These are phyloP conservation scores for Euschistus heros DNA, from an alignment of 1,140 invertebrate genomes.

Conservation along the genomic window DNA sequence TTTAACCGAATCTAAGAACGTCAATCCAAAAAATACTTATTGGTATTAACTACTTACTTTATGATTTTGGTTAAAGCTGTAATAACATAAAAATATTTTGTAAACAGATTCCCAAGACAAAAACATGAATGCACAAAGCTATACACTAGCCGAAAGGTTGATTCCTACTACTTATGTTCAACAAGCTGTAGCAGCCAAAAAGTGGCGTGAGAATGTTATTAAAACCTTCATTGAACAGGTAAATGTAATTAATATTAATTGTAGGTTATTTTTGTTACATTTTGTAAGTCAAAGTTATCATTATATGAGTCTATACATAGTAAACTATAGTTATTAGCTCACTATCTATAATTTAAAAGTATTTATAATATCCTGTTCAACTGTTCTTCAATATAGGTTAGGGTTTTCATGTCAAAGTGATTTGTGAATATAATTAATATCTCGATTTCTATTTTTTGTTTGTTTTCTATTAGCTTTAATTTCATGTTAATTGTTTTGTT, in stretches of 20 bases:
- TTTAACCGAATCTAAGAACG: neutral
- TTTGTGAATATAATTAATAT: no score
- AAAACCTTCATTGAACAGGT: slow-evolving; percentile 51
- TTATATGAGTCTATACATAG: no score
- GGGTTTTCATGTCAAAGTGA: no score
- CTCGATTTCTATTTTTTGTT: no score
- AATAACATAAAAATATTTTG: neutral
- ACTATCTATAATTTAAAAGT: no score
- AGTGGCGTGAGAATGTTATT: slow-evolving; percentile 59
- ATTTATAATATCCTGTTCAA: no score
- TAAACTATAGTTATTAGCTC: no score
- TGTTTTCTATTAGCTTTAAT: no score
- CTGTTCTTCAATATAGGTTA: no score
- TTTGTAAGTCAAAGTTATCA: no score
- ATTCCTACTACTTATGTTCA: slow-evolving; percentile 51
- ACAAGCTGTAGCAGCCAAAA: slow-evolving; percentile 57
- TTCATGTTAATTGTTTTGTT: no score
- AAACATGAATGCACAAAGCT: slow-evolving; percentile 45
- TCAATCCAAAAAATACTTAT: no score
- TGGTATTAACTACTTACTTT: neutral
- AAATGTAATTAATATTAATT: slow-evolving; percentile 23
- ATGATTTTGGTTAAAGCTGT: neutral
- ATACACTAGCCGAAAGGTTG: slow-evolving; percentile 45
- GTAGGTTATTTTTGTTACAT: neutral
- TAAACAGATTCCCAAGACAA: neutral